A percentile compares a stretch with the other conserved stretches of the same genome.
These are phyloP conservation scores for Acromyrmex echinatior DNA, from an alignment of 1,140 invertebrate genomes.

Conservation along the genomic window DNA sequence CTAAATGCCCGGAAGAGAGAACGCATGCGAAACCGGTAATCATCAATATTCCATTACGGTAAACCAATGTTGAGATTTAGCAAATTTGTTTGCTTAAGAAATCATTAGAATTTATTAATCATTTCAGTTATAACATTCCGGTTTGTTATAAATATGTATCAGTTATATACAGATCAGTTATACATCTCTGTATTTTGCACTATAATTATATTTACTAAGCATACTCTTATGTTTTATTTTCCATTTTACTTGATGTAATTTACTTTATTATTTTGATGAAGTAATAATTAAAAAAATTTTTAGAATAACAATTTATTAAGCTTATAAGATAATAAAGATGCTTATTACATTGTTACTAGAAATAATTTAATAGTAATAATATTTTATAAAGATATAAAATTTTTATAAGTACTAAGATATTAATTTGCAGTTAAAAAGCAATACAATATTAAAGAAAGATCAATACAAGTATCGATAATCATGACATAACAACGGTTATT, in stretches of 20 bases:
- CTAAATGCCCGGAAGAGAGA: slow-evolving; percentile 74
- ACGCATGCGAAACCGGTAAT: slow-evolving; percentile 70
- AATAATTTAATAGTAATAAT: neutral
- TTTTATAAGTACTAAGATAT: neutral
- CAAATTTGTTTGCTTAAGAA: slow-evolving; percentile 65
- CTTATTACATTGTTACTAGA: neutral
- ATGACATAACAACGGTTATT: neutral
- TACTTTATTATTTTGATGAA: neutral
- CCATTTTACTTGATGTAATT: neutral
- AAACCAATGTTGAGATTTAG: slow-evolving; percentile 68
- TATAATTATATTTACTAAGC: neutral
- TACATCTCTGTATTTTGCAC: neutral
- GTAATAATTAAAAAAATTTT: neutral
- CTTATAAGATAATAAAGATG: neutral
- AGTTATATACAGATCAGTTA: neutral
- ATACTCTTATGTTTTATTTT: neutral
- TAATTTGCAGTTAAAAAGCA: neutral
- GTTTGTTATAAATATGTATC: slow-evolving; percentile 11
- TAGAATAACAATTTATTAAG: neutral
- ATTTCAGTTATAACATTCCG: neutral
- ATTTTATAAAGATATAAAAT: neutral
- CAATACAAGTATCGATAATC: neutral
- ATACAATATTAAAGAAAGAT: neutral
- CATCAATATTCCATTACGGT: slow-evolving; percentile 74
- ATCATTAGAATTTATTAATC: slow-evolving; percentile 23